Percentiles rank a stretch among this genome's conserved stretches.
Evolutionary conservation across 2,888 invertebrate genomes (phyloP).

Genomic region (Drosophila acutilabella): DNA sequence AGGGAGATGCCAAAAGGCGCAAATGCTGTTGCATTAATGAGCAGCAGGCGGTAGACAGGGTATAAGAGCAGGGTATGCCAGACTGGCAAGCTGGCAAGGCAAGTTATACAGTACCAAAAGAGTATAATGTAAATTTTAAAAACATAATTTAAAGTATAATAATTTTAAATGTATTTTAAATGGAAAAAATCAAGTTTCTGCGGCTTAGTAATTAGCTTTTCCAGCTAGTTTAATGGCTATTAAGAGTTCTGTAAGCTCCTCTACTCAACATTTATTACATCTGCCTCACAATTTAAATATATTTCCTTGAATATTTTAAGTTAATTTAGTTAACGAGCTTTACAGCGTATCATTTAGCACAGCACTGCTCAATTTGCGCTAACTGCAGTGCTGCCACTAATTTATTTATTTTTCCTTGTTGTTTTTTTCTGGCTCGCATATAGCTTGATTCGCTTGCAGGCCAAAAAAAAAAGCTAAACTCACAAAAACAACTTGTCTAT

Average conservation of each 20-base stretch:
- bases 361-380: neutral
- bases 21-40: conserved; percentile 48
- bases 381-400: conserved; percentile 13
- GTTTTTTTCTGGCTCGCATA: conserved; percentile 17
- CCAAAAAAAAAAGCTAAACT: conserved; percentile 51
- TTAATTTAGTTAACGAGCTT: neutral
- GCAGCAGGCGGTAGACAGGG: conserved; percentile 24
- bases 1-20: conserved; percentile 52
- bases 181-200: too few relatives aligned
- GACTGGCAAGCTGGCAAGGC: neutral
- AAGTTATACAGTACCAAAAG: too few relatives aligned
- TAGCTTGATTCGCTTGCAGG: conserved; percentile 36
- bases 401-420: neutral
- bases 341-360: conserved; percentile 26
- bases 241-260: neutral
- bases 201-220: too few relatives aligned
- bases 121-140: too few relatives aligned
- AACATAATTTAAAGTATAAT: too few relatives aligned
- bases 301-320: neutral
- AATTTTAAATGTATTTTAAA: too few relatives aligned
- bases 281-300: too few relatives aligned
- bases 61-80: neutral
- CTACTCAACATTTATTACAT: too few relatives aligned
- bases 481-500: conserved; percentile 57
- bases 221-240: neutral